A percentile compares a stretch with the other conserved stretches of the same genome.
These are phyloP conservation scores for Ophion obscuratus DNA, from an alignment of 2,888 invertebrate genomes.

Conservation along the genomic window DNA sequence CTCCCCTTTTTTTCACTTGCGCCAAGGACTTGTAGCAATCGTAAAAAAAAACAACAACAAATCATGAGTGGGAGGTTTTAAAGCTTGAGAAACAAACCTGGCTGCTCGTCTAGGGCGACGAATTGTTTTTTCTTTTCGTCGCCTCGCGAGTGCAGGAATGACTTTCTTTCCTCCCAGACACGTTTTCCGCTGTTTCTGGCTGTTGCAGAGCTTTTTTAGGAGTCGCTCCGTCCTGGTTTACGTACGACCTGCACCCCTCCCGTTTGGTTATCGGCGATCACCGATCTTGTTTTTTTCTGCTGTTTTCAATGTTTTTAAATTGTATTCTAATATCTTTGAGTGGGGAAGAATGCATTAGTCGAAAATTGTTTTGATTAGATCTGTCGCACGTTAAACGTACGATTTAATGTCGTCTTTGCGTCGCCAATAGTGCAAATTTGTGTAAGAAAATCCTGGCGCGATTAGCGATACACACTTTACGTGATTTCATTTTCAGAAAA, in stretches of 20 bases:
- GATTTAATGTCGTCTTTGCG: conserved; percentile 23
- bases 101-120: conserved; percentile 31
- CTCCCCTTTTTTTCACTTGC: conserved; percentile 37
- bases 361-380: background rate
- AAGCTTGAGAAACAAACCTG: conserved; percentile 23
- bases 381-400: conserved; percentile 40
- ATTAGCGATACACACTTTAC: conserved; percentile 18
- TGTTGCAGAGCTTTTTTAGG: conserved; percentile 44
- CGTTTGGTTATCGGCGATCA: conserved; percentile 24
- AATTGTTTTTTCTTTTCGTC: conserved; percentile 11
- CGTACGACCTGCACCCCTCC: conserved; percentile 67
- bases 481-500: background rate
- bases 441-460: conserved; percentile 47
- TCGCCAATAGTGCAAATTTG: conserved; percentile 35
- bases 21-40: conserved; percentile 57
- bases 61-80: conserved; percentile 42
- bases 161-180: conserved; percentile 30
- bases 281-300: conserved; percentile 8
- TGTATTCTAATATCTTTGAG: background rate
- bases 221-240: conserved; percentile 63
- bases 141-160: conserved; percentile 30
- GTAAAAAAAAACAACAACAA: conserved; percentile 41
- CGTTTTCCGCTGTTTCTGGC: conserved; percentile 54
- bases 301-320: conserved; percentile 12
- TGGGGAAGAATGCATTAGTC: conserved; percentile 1